Evolutionary conservation across 2,888 invertebrate species (phyloP), one percentile per base, ranked within the genome.

Genomic region (Odontothrips loti): DNA sequence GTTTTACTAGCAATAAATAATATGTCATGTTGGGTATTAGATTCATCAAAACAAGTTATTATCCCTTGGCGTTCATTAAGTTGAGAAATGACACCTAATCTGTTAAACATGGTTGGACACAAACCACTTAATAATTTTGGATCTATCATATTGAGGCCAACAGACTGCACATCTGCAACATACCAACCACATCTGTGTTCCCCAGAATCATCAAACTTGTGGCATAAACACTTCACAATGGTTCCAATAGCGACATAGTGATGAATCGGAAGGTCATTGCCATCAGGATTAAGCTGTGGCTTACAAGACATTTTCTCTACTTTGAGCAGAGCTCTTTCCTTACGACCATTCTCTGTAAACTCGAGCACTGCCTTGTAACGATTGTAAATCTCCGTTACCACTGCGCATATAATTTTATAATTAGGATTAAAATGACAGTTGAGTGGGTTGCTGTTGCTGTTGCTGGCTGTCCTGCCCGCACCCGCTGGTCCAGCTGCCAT

Each of bases 361-460:
- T 75, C 68, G 9, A 75, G 68, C 12, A 75, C 68, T 27, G 68
- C 68, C 23, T 75, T 75, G 68, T 75, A 75, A 75, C 68, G 68
- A 10, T 75, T 75, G 0, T 11, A 23, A 75, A 75, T 12, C 10
- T n/a, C 68, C 12, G 23, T 23, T 12, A 75, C 68, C 8, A 27
- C 12, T 9, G 23, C 68, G 1, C n/a, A 12, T 12, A 75, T 75
- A 23, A 12, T 75, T 27, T 75, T 75, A 9, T 75, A 75, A 27
- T 75, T 75, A 10, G n/a, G 68, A 27, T 75, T 58, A 10, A 51
- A 58, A 17, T 58, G 11, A 10, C 6, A 51, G 58, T 17, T 58
- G 17, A 58, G 34, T 43, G 34, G 34, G 34, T 43, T 43, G 34
- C 34, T 6, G 6, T 6, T 43, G 34, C 6, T 43, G 34, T 4